A percentile compares a stretch with the other conserved stretches of the same genome.
Evolutionary conservation across 1,140 invertebrate genomes (phyloP).

Genomic region (Leptinotarsa lineolata): DNA sequence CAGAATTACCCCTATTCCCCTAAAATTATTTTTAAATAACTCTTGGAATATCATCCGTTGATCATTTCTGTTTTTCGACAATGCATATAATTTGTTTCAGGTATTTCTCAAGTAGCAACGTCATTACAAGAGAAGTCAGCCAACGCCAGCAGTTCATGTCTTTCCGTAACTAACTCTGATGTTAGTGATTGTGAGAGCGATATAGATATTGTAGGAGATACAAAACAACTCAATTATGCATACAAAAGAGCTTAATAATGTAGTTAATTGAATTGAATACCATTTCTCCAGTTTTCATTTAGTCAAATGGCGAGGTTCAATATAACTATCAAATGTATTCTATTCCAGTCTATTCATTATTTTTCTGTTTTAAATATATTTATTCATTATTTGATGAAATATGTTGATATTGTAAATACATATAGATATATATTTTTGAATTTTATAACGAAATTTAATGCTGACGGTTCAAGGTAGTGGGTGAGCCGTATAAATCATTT

Average conservation of each 20-base stretch:
- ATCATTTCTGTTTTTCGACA: too few species aligned
- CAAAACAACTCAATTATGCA: conserved; percentile 40
- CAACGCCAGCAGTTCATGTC: conserved; percentile 24
- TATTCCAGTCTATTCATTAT: background rate
- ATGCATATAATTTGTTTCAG: conserved; percentile 1
- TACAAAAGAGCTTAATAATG: conserved; percentile 43
- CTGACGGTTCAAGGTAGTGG: background rate
- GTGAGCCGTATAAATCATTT: background rate
- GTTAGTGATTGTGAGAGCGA: conserved; percentile 54
- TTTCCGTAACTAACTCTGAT: conserved; percentile 46
- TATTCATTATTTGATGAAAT: background rate
- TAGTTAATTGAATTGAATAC: background rate
- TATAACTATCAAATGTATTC: background rate
- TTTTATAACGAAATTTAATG: background rate
- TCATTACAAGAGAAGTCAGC: conserved; percentile 12
- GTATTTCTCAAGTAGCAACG: conserved; percentile 2
- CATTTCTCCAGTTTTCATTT: background rate
- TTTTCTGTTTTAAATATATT: background rate
- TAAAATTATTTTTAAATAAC: too few species aligned
- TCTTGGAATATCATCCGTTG: too few species aligned
- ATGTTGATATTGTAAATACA: conserved; percentile 1
- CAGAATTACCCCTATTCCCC: too few species aligned
- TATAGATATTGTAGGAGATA: conserved; percentile 54
- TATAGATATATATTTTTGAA: background rate
- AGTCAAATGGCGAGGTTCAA: background rate